Evolutionary conservation across 2,113 vertebrate genomes (phyloP), one percentile per base, ranked within the genome.

Genomic region (Xiphorhynchus elegans): DNA sequence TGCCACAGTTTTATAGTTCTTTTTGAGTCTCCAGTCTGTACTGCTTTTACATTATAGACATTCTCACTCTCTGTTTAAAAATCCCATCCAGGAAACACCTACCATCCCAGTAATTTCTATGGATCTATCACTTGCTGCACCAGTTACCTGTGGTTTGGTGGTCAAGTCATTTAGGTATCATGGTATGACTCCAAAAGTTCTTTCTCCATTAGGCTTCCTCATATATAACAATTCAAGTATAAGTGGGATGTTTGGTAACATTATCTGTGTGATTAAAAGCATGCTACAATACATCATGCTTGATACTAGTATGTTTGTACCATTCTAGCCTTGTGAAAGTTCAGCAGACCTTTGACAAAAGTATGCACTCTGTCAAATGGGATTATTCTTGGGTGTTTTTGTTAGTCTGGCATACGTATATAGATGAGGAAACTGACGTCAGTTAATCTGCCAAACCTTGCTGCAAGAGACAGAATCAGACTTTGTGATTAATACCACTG

Each of bases 41-140:
- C 17, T 1, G 1, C 29, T 87, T 79, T 73, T 53, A 24, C 0
- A 2, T 74, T 82, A 53, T 73, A 58, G 17, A 26, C 0, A 0
- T 10, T 6, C 39, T 79, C 14, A 49, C 13, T 80, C 35, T 74
- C 44, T 78, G 17, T 81, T 90, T 77, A 37, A 87, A 33, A n/a
- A 62, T 66, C 18, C 14, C 16, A 29, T 56, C 82, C 6, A 12
- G 12, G 59, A 60, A 73, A 75, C 75, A 7, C 20, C 6, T 13
- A 47, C 26, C 14, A 52, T 66, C 10, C 11, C 9, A 1, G 20
- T 64, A 13, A 50, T 76, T 94, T 42, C 31, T 77, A 9, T 50
- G 14, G 17, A 62, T 80, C 13, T 67, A 1, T 84, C 46, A 50
- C 9, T 28, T 80, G 10, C 62, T 17, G 12, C 23, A 46, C 17